These are phyloP conservation scores for Prinia subflava DNA, from an alignment of 2,113 vertebrate species.

Conservation along the genomic window DNA sequence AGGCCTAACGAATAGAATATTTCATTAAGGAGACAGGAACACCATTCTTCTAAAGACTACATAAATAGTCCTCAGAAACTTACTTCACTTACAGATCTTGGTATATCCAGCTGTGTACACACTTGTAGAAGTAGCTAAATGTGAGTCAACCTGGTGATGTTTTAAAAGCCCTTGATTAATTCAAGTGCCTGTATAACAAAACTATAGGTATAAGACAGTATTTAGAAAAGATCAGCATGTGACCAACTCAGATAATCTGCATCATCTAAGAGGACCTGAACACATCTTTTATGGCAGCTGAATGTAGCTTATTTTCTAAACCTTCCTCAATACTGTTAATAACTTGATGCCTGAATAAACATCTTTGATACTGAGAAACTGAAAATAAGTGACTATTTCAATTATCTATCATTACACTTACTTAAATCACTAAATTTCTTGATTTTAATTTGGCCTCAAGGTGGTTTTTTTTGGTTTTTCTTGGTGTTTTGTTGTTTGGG, in stretches of 20 bases:
- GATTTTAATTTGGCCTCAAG: neutral
- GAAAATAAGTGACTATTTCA: neutral
- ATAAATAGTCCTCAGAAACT: neutral
- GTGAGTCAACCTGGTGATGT: neutral
- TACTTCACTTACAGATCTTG: neutral
- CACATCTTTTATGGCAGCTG: neutral
- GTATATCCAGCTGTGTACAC: neutral
- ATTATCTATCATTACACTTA: neutral
- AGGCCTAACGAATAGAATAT: neutral
- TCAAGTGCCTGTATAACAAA: neutral
- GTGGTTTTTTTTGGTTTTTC: too few relatives aligned
- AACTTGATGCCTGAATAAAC: neutral
- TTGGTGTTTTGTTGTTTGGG: too few relatives aligned
- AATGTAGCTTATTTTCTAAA: neutral
- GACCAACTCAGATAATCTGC: neutral
- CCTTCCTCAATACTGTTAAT: neutral
- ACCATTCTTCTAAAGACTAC: neutral
- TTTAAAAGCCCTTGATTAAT: neutral
- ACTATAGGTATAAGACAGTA: neutral
- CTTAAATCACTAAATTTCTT: neutral
- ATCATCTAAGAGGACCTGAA: neutral
- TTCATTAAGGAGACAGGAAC: neutral
- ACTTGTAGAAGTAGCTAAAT: neutral
- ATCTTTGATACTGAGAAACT: neutral
- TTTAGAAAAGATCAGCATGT: neutral